These are phyloP conservation scores for Antennarius striatus DNA, from an alignment of 2,113 vertebrate genomes.

Conservation along the genomic window DNA sequence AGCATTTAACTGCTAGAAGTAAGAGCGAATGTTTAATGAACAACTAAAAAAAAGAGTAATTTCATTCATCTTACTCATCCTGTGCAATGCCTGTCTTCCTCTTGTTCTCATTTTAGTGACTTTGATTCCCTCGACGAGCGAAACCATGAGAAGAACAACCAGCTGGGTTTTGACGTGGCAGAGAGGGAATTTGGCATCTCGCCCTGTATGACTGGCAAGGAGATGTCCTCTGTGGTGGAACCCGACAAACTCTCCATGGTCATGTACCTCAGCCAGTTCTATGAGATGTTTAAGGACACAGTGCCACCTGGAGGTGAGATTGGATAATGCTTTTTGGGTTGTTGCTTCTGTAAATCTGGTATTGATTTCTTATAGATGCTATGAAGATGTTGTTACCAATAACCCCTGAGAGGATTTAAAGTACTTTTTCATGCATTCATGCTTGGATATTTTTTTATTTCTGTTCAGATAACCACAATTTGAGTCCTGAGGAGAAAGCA, in stretches of 20 bases:
- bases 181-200: conserved; percentile 96
- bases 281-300: conserved; percentile 98
- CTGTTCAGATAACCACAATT: conserved; percentile 85
- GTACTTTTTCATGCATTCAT: neutral
- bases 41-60: too few species aligned
- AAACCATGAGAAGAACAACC: conserved; percentile 91
- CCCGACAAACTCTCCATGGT: conserved; percentile 99
- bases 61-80: too few species aligned
- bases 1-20: neutral
- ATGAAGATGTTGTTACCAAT: neutral
- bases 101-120: conserved; percentile 79
- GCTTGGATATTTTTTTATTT: neutral
- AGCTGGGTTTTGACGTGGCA: conserved; percentile 92
- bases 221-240: conserved; percentile 95
- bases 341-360: neutral
- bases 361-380: neutral
- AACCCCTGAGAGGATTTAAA: neutral
- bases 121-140: conserved; percentile 92
- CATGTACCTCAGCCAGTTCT: conserved; percentile 99
- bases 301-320: conserved; percentile 89
- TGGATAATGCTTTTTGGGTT: neutral
- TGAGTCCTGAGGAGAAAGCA: conserved; percentile 92
- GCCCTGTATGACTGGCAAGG: conserved; percentile 98
- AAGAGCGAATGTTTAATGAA: too few species aligned
- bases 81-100: neutral